These are phyloP conservation scores for Elysia chlorotica DNA, from an alignment of 1,140 invertebrate species.

Conservation along the genomic window DNA sequence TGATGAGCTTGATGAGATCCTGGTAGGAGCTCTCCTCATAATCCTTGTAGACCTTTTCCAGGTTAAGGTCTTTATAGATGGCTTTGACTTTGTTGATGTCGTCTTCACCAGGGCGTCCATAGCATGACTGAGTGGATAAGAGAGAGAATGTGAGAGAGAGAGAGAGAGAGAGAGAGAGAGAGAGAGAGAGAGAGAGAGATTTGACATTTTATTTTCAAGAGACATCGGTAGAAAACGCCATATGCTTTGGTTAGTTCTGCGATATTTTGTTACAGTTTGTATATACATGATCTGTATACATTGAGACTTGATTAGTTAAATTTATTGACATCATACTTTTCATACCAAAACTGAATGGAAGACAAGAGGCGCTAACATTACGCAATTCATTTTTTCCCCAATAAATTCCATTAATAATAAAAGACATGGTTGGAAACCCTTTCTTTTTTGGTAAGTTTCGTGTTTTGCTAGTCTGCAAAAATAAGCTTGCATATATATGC, in stretches of 20 bases:
- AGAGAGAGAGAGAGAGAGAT: neutral
- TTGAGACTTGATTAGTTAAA: neutral
- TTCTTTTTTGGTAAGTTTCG: no score
- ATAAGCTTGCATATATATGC: neutral
- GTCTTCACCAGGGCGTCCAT: constrained; percentile 73
- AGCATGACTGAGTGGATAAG: constrained; percentile 76
- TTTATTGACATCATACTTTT: no score
- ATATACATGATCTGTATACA: neutral
- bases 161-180: constrained; percentile 21
- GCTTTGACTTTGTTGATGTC: constrained; percentile 76
- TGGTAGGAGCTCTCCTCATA: constrained; percentile 78
- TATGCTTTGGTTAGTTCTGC: neutral
- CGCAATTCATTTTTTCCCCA: no score
- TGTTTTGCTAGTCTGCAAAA: neutral
- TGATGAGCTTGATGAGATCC: constrained; percentile 48
- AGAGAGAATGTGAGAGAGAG: constrained; percentile 10
- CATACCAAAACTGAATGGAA: no score
- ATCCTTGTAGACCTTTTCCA: constrained; percentile 77
- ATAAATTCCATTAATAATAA: no score
- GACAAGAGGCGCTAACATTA: no score
- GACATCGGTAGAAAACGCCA: neutral
- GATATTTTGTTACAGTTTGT: no score
- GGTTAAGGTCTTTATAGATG: constrained; percentile 79
- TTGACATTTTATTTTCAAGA: neutral
- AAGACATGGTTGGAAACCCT: no score